These are phyloP conservation scores for Germaria angustata DNA, from an alignment of 2,888 invertebrate species.

Conservation along the genomic window DNA sequence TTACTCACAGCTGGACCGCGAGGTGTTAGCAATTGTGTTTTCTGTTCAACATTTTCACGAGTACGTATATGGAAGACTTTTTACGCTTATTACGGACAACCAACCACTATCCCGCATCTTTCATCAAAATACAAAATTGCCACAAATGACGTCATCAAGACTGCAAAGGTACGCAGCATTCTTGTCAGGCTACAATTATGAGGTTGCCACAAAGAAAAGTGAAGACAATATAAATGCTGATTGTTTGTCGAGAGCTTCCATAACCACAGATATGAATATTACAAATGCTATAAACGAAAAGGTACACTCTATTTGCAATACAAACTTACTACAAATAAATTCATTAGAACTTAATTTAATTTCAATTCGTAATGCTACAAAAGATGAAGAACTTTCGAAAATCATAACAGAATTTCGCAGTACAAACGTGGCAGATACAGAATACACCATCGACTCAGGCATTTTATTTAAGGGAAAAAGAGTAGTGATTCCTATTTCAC, in stretches of 20 bases:
- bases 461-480: constrained; percentile 64
- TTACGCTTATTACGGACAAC: constrained; percentile 57
- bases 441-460: constrained; percentile 51
- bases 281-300: constrained; percentile 28
- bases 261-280: not conserved
- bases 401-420: constrained; percentile 21
- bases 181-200: constrained; percentile 51
- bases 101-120: constrained; percentile 57
- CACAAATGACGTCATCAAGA: constrained; percentile 54
- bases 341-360: too few species aligned
- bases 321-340: too few species aligned
- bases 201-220: constrained; percentile 42
- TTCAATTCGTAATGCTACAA: constrained; percentile 48
- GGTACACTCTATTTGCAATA: constrained; percentile 21
- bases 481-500: constrained; percentile 57
- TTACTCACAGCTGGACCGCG: constrained; percentile 39
- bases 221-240: constrained; percentile 57
- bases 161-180: constrained; percentile 61
- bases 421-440: constrained; percentile 14
- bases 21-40: constrained; percentile 26
- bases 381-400: constrained; percentile 26
- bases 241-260: constrained; percentile 61
- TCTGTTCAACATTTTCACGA: constrained; percentile 18
- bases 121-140: constrained; percentile 57
- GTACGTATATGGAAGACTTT: constrained; percentile 42